Percentiles rank a stretch among this genome's conserved stretches.
These are phyloP conservation scores for Bombus fervidus DNA, from an alignment of 1,140 invertebrate genomes.

Conservation along the genomic window DNA sequence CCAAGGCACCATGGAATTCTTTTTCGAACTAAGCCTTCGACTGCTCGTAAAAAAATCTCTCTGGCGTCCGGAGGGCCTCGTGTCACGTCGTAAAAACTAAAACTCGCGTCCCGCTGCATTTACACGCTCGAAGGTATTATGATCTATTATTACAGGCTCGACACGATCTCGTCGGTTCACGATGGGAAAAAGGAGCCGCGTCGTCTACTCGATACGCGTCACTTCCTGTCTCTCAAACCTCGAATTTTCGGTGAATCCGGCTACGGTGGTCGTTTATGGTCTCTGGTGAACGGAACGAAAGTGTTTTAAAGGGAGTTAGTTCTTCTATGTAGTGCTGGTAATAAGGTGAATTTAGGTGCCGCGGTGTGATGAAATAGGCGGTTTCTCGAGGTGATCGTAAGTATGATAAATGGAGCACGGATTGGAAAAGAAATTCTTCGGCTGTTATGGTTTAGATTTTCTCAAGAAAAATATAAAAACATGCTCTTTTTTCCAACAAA, in stretches of 20 bases:
- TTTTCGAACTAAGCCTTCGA: constrained; percentile 54
- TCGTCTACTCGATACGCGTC: not conserved
- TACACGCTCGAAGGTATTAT: constrained; percentile 29
- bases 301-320: not conserved
- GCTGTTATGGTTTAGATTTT: not conserved
- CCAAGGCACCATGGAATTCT: not conserved
- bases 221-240: not conserved
- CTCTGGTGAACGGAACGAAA: not conserved
- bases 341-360: not conserved
- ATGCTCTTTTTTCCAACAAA: too few relatives aligned
- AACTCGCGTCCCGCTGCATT: constrained; percentile 20
- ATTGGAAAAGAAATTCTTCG: not conserved
- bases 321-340: not conserved
- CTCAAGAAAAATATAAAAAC: too few relatives aligned
- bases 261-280: not conserved
- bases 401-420: not conserved
- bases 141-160: constrained; percentile 44
- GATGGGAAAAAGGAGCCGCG: too few relatives aligned
- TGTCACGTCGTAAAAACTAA: constrained; percentile 58
- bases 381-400: not conserved
- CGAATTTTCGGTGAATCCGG: not conserved
- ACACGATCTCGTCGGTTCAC: not conserved
- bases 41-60: constrained; percentile 55
- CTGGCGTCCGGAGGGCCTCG: not conserved
- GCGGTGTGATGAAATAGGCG: not conserved